These are phyloP conservation scores for Drymodes brunneopygia DNA, from an alignment of 2,113 vertebrate species.

Conservation along the genomic window DNA sequence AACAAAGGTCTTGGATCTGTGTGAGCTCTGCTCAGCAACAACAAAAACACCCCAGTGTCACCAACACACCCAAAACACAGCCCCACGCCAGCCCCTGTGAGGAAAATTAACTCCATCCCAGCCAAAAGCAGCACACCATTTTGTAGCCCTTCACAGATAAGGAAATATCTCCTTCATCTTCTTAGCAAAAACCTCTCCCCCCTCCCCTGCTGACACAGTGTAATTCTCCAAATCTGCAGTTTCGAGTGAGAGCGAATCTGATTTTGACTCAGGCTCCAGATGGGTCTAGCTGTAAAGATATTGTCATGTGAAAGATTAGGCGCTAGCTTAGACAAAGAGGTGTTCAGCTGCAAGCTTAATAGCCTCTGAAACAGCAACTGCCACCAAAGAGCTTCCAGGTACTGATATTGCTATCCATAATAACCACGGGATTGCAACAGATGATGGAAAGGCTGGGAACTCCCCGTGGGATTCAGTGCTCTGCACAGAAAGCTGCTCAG, in stretches of 20 bases:
- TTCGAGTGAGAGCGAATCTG: constrained; percentile 1
- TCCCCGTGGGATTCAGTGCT: not conserved
- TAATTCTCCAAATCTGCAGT: constrained; percentile 25
- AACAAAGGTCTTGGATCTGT: not conserved
- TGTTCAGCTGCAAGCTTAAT: constrained; percentile 18
- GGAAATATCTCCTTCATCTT: not conserved
- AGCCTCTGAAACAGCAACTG: constrained; percentile 24
- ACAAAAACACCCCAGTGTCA: not conserved
- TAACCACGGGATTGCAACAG: not conserved
- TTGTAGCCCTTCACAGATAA: not conserved
- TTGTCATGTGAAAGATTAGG: constrained; percentile 22
- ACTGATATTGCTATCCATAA: not conserved
- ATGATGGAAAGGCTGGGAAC: not conserved
- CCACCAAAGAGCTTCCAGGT: not conserved
- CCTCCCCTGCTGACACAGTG: not conserved
- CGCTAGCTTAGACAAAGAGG: constrained; percentile 26
- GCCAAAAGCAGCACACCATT: not conserved
- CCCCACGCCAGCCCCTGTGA: not conserved
- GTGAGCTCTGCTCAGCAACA: not conserved
- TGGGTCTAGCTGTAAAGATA: constrained; percentile 13
- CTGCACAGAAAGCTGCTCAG: not conserved
- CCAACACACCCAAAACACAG: not conserved
- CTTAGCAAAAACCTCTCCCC: not conserved
- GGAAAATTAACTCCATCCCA: not conserved
- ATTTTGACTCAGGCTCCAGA: constrained; percentile 34